Base-by-base conservation (phyloP, 2,113 vertebrate genomes). In the Prionailurus viverrinus region DNA sequence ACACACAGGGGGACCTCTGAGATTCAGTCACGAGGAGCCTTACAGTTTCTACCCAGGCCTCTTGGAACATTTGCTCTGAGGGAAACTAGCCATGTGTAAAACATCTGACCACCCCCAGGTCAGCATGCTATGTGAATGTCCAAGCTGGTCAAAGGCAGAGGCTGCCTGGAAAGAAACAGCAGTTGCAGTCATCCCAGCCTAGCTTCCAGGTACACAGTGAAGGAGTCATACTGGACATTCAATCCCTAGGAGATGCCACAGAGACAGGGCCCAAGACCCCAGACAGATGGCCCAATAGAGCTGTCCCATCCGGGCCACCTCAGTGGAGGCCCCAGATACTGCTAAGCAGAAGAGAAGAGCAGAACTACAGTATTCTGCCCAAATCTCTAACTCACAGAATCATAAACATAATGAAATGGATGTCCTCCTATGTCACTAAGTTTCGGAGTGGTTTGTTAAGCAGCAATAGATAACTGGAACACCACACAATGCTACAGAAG, bases 101-200 rank as follows among this genome's bases (percentile, higher is more conserved):
- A 78, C 16, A 21, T 76, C 39, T 69, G 53, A 29, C 21, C 19
- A 51, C 25, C 27, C 69, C 5, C 41, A 92, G 93, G 41, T 18
- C 14, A 68, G 29, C 16, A 4, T 0, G 19, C 21, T 3, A 1
- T 3, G 31, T 83, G 18, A 73, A n/a, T 1, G 23, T 36, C 69
- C 25, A 11, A 76, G 95, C 25, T 12, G 18, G 68, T 19, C 15
- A 2, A 1, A 0, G 6, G 53, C 29, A 53, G 53, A 65, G 12
- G 36, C 39, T 48, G 6, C n/a, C n/a, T 53, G 55, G 10, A 58
- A 29, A 82, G 79, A 45, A 21, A 8, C 18, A 85, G 76, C 13
- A 23, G 31, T 65, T 55, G 58, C 41, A 18, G 79, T 21, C 45
- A 41, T 0, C 10, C 25, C 23, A 78, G 79, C 19, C 7, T 45